Percentiles rank a stretch among this genome's conserved stretches.
These are phyloP conservation scores for Agonopterix arenella DNA, from an alignment of 2,888 invertebrate genomes.

Conservation along the genomic window DNA sequence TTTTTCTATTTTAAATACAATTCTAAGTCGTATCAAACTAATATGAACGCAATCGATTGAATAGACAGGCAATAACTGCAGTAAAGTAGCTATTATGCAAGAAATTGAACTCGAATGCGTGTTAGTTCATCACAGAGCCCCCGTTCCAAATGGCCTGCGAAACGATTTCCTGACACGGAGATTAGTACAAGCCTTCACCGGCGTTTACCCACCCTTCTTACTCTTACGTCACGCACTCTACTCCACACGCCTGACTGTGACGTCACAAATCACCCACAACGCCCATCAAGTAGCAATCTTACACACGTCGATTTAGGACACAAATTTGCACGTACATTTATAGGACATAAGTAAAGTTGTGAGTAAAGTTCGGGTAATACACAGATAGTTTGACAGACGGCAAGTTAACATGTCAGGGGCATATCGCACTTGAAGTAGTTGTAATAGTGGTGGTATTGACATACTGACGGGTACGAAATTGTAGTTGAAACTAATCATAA, in stretches of 20 bases:
- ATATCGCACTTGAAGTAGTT: conserved; percentile 54
- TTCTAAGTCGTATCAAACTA: neutral
- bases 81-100: conserved; percentile 61
- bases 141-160: conserved; percentile 74
- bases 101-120: conserved; percentile 67
- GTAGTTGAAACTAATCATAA: conserved; percentile 1
- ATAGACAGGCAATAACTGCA: conserved; percentile 44
- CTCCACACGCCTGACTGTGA: conserved; percentile 34
- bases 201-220: conserved; percentile 68
- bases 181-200: conserved; percentile 76
- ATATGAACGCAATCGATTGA: conserved; percentile 25
- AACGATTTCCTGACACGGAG: conserved; percentile 77
- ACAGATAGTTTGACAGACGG: conserved; percentile 71
- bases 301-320: conserved; percentile 34
- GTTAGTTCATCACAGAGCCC: conserved; percentile 58
- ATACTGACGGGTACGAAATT: conserved; percentile 33
- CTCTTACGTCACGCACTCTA: conserved; percentile 74
- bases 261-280: conserved; percentile 45
- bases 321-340: conserved; percentile 27
- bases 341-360: conserved; percentile 12
- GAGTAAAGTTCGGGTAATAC: conserved; percentile 36
- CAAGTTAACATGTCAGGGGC: conserved; percentile 73
- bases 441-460: conserved; percentile 51
- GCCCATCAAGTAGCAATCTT: conserved; percentile 40
- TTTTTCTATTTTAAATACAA: no score